Base-by-base conservation (phyloP, 1,140 invertebrate species). In the Helicoverpa zea region DNA sequence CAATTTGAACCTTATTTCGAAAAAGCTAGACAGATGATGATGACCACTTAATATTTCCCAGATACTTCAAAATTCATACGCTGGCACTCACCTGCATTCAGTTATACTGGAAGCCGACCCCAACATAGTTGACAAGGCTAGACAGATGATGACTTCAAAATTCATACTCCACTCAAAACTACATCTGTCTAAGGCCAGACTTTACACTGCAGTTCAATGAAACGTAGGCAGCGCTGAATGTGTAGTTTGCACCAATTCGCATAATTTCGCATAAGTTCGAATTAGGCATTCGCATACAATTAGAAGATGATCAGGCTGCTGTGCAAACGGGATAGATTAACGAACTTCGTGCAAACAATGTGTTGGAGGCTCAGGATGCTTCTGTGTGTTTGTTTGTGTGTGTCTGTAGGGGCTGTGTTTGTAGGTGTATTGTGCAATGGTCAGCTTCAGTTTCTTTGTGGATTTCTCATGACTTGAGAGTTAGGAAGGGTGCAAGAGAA, bases 281-380 rank as follows among this genome's bases (percentile, higher is more conserved):
- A 82, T 82, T 82, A 82, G 51, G 51, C 61, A 79, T 79, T 82
- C 77, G 77, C 81, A 82, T 82, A 82, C 81, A 73, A 79, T 82
- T 82, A 82, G 63, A 73, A 68, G 76, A 74, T 70, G 81, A 82
- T 82, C 81, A 79, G 61, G 30, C 47, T 47, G 11, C 68, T 78
- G 80, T 51, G 66, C 49, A 78, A 61, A 78, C 75, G 63, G 49
- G 77, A 16, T 61, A 76, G 75, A 79, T 82, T 79, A 82, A 79
- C 76, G 61, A 79, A 79, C 49, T 73, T 35, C 49, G 81, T 35
- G 68, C 76, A 82, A 82, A 82, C 66, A 82, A n/a, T 10, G n/a
- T 23, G 23, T 49, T 49, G 64, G 64, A 18, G 16, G 47, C 59
- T 51, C 49, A 23, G 49, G 18, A n/a, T 68, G 35, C 23, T 3